These are phyloP conservation scores for Drosophila lacertosa DNA, from an alignment of 1,140 invertebrate species.

Conservation along the genomic window DNA sequence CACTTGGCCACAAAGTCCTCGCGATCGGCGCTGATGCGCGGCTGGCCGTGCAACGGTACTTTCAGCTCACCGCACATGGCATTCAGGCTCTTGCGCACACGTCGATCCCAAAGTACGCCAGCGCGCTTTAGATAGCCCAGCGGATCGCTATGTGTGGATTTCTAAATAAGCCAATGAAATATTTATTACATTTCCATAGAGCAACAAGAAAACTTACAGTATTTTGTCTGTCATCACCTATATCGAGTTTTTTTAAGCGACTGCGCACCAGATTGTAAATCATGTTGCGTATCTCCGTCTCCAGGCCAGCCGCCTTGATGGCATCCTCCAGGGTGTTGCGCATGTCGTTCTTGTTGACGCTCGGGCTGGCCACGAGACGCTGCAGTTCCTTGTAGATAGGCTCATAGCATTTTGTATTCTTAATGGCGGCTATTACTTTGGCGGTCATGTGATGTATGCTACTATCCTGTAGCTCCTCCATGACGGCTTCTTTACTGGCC, in stretches of 20 bases:
- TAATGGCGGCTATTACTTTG: constrained; percentile 87
- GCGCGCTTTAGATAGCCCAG: constrained; percentile 91
- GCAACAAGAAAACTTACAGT: constrained; percentile 38
- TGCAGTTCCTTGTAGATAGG: constrained; percentile 87
- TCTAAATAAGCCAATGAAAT: constrained; percentile 27
- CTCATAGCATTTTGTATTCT: constrained; percentile 87
- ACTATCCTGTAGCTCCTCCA: constrained; percentile 85
- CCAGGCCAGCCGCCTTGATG: constrained; percentile 90
- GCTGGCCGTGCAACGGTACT: constrained; percentile 89
- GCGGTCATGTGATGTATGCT: constrained; percentile 87
- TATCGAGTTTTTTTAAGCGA: constrained; percentile 49
- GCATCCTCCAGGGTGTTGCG: constrained; percentile 89
- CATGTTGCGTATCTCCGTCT: constrained; percentile 92
- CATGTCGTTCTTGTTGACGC: constrained; percentile 90
- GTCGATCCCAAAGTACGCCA: constrained; percentile 95
- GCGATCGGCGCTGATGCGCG: constrained; percentile 90
- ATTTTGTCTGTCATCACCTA: constrained; percentile 28
- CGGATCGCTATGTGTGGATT: constrained; percentile 85
- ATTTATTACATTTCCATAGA: too few relatives aligned
- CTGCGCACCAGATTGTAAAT: constrained; percentile 91
- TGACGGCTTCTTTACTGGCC: constrained; percentile 40
- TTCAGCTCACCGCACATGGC: constrained; percentile 96
- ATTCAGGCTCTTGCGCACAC: constrained; percentile 97
- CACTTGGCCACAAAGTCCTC: constrained; percentile 94
- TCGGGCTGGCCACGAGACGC: constrained; percentile 88